These are phyloP conservation scores for Melanotaenia pygmaea DNA, from an alignment of 2,797 vertebrate genomes.

Conservation along the genomic window DNA sequence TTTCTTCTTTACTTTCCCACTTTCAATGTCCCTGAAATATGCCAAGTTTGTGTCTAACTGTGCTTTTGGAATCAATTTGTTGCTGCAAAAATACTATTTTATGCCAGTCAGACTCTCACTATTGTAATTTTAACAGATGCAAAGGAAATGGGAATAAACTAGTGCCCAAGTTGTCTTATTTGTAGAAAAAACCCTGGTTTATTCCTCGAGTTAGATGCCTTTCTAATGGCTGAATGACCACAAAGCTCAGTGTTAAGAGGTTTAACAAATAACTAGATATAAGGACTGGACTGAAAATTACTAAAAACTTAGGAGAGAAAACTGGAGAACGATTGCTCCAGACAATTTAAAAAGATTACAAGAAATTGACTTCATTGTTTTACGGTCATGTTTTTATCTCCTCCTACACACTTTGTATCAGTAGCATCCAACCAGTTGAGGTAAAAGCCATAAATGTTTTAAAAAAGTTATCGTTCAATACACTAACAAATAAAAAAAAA, in stretches of 20 bases:
- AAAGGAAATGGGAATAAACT: not conserved
- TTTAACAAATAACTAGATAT: not conserved
- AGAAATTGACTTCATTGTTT: not conserved
- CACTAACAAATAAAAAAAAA: not conserved
- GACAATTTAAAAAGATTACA: not conserved
- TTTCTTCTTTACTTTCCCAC: not conserved
- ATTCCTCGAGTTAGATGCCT: not conserved
- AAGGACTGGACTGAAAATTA: not conserved
- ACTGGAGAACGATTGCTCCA: not conserved
- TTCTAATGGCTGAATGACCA: not conserved
- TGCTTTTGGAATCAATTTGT: not conserved
- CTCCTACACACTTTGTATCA: not conserved
- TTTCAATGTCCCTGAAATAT: not conserved
- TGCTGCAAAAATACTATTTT: not conserved
- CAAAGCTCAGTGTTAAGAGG: not conserved
- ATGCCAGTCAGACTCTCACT: not conserved
- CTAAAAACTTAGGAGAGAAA: not conserved
- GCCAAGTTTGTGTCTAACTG: not conserved
- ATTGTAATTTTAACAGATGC: not conserved
- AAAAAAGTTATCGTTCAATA: not conserved
- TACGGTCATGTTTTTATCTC: not conserved
- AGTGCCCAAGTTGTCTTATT: not conserved
- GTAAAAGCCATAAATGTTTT: not conserved
- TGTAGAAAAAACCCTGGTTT: not conserved
- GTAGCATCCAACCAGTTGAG: not conserved